Base-by-base conservation (phyloP, 2,797 vertebrate genomes). In the Darevskia mixta region DNA sequence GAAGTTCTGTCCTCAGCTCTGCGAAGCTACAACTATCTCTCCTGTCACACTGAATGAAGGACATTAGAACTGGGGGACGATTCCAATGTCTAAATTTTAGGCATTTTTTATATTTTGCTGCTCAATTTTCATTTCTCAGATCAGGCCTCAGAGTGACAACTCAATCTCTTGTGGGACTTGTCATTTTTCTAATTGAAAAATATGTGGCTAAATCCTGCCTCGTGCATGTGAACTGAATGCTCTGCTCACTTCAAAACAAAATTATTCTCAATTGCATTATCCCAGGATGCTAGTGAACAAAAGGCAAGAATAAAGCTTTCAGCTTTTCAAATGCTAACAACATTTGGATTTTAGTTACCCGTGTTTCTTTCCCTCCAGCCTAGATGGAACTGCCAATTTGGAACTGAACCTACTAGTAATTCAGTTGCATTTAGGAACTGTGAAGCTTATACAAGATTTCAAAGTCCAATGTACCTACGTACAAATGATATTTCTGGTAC, bases 401-500 rank as follows among this genome's bases (percentile, higher is more conserved):
- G 49, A 87, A 38, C 7, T 10, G 64, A 86, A 69, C 35, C n/a
- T 61, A 69, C 49, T 85, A 69, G 69, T 73, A 82, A 0, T 10
- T 55, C n/a, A 20, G 10, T 66, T 82, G 2, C 88, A 66, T 83
- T 64, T 82, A 89, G 17, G 8, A 69, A 20, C n/a, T 85, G 27
- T 64, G 35, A 64, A 45, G 55, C 71, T 76, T 77, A 41, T 83
- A 35, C 89, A 5, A 8, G 38, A 20, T 73, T 82, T 83, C 86
- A 80, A 58, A 27, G 58, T 61, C 58, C 32, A 87, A 66, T 20
- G 1, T 11, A 49, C 45, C 45, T 85, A 79, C 2, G 0, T 32
- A 86, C 41, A 10, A 38, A 2, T 86, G 64, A n/a, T 66, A 86
- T 35, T 80, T 91, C 88, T 86, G 15, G 11, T 58, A 83, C 5